Evolutionary conservation across 2,113 vertebrate genomes (phyloP).

Genomic region (Gallinago paraguaiae): DNA sequence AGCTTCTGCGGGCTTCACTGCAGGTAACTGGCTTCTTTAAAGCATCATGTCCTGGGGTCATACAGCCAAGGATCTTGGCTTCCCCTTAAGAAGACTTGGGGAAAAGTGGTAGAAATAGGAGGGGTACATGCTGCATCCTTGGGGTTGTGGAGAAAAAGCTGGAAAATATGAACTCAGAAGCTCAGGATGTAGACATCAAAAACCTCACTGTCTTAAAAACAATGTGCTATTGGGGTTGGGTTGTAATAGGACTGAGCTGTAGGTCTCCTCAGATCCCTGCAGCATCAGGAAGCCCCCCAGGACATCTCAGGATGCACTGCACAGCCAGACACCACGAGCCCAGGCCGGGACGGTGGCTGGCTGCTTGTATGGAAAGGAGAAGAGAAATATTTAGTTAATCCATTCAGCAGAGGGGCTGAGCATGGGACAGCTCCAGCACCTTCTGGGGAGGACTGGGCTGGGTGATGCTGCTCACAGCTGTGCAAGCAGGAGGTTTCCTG

Average conservation of each 20-base stretch:
- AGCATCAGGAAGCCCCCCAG: neutral
- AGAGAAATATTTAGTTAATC: neutral
- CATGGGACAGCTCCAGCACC: neutral
- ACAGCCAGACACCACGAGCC: fast-evolving
- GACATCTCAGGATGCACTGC: neutral
- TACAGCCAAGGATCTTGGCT: neutral
- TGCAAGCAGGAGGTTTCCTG: neutral
- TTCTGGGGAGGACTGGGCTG: neutral
- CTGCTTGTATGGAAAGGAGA: neutral
- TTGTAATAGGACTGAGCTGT: neutral
- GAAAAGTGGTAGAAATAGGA: neutral
- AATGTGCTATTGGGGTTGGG: neutral
- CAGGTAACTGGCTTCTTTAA: neutral
- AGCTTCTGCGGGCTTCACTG: neutral
- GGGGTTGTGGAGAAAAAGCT: neutral
- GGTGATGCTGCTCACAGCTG: neutral
- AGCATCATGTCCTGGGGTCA: neutral
- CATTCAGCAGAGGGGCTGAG: neutral
- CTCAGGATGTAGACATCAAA: neutral
- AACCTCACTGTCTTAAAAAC: neutral
- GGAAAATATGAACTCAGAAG: neutral
- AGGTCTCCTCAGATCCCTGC: neutral
- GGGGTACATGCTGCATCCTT: neutral
- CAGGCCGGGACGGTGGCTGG: neutral
- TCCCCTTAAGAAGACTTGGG: neutral